phyloP scores from a whole-genome alignment of 2,797 vertebrate genomes.

The Betta splendens region DNA sequence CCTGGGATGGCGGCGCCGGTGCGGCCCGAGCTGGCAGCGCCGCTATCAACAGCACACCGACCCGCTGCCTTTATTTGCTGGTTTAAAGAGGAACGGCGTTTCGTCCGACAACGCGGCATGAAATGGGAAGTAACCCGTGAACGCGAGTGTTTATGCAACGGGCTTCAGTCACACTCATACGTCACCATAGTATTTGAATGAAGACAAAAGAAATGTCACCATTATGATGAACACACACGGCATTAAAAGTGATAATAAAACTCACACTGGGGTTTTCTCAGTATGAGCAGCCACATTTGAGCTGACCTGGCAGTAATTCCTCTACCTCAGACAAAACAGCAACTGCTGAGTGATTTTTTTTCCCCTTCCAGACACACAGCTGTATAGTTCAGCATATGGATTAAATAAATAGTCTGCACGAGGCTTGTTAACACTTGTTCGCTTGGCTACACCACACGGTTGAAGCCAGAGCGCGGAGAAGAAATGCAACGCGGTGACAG shows the following conservation, averaged over 20 bases:
- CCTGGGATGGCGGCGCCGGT: slow-evolving; percentile 23
- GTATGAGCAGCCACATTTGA: slow-evolving; percentile 36
- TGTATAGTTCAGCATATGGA: slow-evolving; percentile 79
- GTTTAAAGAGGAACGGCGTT: slow-evolving; percentile 12
- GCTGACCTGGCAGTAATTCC: slow-evolving; percentile 54
- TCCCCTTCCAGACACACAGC: slow-evolving; percentile 71
- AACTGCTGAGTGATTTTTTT: slow-evolving; percentile 60
- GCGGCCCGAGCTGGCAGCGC: slow-evolving; percentile 44
- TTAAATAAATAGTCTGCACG: slow-evolving; percentile 78
- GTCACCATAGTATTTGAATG: slow-evolving; percentile 13
- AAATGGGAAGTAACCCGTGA: slow-evolving; percentile 33
- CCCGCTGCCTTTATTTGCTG: slow-evolving; percentile 16
- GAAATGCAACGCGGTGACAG: too few species aligned
- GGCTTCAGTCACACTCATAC: not conserved
- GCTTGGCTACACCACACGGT: slow-evolving; percentile 59
- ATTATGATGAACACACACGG: slow-evolving; percentile 26
- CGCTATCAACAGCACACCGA: slow-evolving; percentile 41
- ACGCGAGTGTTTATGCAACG: slow-evolving; percentile 14
- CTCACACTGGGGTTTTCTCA: slow-evolving; percentile 20
- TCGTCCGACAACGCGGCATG: slow-evolving; percentile 21
- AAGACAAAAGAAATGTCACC: slow-evolving; percentile 6
- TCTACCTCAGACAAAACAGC: slow-evolving; percentile 48
- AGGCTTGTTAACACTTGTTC: slow-evolving; percentile 82
- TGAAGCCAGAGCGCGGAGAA: slow-evolving; percentile 52
- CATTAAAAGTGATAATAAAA: slow-evolving; percentile 8